Conservation (phyloP, 2,888 invertebrate genomes). For the Temnothorax ravouxi region DNA sequence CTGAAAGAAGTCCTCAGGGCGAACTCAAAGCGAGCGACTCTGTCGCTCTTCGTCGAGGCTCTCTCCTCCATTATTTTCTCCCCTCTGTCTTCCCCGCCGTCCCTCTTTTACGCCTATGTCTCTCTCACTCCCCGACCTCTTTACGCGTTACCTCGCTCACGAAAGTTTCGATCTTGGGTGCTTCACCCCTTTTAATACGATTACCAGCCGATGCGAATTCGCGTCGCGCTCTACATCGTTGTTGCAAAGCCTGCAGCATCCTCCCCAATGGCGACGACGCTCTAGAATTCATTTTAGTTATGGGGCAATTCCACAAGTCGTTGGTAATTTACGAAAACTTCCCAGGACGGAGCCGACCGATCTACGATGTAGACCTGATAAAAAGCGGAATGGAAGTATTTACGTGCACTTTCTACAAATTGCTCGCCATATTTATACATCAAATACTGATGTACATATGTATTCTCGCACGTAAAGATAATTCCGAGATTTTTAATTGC, state of each 20-base stretch:
- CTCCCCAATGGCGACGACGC: constrained; percentile 28
- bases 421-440: constrained; percentile 64
- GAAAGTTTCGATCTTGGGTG: constrained; percentile 67
- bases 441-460: neutral
- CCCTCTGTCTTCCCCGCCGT: constrained; percentile 37
- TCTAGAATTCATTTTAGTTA: constrained; percentile 76
- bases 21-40: constrained; percentile 62
- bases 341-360: neutral
- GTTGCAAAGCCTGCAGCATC: constrained; percentile 51
- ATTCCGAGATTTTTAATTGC: constrained; percentile 6
- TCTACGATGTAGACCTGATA: constrained; percentile 56
- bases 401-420: constrained; percentile 63
- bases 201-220: constrained; percentile 73
- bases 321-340: constrained; percentile 74
- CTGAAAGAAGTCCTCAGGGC: constrained; percentile 71
- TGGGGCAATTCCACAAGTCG: constrained; percentile 75
- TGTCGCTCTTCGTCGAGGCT: constrained; percentile 49
- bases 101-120: constrained; percentile 19
- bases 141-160: constrained; percentile 39
- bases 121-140: neutral
- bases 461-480: neutral
- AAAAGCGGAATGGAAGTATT: constrained; percentile 69
- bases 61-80: constrained; percentile 50
- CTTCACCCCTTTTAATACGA: constrained; percentile 74
- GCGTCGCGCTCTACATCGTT: constrained; percentile 67